Evolutionary conservation across 2,888 invertebrate genomes (phyloP), one percentile per base, ranked within the genome.

Genomic region (Orthosia incerta): DNA sequence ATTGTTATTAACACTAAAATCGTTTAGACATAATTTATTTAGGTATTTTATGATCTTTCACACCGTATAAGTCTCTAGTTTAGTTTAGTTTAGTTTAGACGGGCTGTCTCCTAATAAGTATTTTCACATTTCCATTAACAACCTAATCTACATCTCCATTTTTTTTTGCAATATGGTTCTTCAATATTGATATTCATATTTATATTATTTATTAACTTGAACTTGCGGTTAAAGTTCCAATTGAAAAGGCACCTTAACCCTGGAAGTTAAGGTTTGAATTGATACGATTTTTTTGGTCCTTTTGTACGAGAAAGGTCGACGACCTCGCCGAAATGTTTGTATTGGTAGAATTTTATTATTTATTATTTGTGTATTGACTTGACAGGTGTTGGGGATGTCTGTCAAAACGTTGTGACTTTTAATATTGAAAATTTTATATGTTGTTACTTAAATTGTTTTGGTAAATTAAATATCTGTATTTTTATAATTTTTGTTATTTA

Each of bases 351-450:
- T 55, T 39, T 39, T 39, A 50, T 83, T 79, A 84, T 85, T 85
- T 83, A 76, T 85, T 83, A 76, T 82, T 76, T 73, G 57, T 82
- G 78, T 76, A 87, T 84, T 86, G 88, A 91, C 91, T 84, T 87
- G 88, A 90, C 92, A 91, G 89, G 90, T 92, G 91, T 72, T 84
- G 79, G 53, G 45, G 51, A 67, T 69, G 63, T 73, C 76, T 64
- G 59, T 61, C 62, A 60, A 12, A 65, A 74, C 74, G 67, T 68
- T 71, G 57, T 23, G 16, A 56, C 55, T 23, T 64, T 56, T 15
- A 46, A 18, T 72, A 39, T 55, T 31, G 23, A 56, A 69, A 51
- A 72, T 61, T 7, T 51, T 46, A 5, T 51, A 13, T 4, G 0
- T 59, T 66, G 26, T 55, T 2, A 13, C 20, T 7, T n/a, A n/a